Evolutionary conservation across 2,888 invertebrate genomes (phyloP).

Genomic region (Cephus nigrinus): DNA sequence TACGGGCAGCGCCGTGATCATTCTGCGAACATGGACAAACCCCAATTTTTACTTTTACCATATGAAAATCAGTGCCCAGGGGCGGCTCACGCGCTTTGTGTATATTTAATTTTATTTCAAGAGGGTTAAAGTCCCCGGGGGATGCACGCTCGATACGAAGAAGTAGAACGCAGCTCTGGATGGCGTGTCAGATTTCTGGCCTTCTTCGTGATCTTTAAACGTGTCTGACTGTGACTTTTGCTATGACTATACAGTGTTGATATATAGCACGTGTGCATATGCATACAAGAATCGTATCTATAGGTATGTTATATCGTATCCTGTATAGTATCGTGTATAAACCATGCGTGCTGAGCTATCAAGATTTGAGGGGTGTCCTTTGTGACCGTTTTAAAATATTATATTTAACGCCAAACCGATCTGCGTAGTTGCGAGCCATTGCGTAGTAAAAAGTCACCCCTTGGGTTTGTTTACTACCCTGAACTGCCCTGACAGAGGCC

Average conservation of each 20-base stretch:
- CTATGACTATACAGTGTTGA: neutral
- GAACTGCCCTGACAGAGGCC: neutral
- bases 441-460: neutral
- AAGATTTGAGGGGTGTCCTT: neutral
- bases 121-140: neutral
- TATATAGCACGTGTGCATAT: neutral
- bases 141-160: conserved; percentile 31
- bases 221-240: neutral
- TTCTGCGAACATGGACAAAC: conserved; percentile 37
- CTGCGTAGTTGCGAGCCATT: neutral
- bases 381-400: neutral
- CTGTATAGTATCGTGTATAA: neutral
- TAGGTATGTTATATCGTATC: neutral
- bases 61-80: neutral
- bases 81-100: neutral
- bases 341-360: too few species aligned
- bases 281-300: neutral
- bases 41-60: neutral
- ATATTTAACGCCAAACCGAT: neutral
- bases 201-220: neutral
- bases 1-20: conserved; percentile 62
- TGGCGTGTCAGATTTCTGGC: neutral
- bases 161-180: conserved; percentile 28
- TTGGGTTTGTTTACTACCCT: neutral
- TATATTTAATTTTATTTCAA: neutral